These are phyloP conservation scores for Bugula neritina DNA, from an alignment of 2,888 invertebrate species.

Conservation along the genomic window DNA sequence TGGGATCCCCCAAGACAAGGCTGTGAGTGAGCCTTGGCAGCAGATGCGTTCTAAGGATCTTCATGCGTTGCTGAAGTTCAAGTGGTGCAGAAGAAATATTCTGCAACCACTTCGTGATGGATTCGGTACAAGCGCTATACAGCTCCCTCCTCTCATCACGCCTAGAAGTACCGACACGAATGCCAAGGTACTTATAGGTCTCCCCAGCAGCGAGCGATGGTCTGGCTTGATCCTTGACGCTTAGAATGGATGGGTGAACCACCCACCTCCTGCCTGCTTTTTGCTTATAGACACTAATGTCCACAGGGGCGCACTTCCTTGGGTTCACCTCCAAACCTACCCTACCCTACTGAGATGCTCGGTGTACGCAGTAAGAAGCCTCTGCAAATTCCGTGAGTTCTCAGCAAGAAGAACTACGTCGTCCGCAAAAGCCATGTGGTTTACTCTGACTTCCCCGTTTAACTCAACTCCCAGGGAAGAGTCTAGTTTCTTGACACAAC, in stretches of 20 bases:
- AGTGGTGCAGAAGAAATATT: neutral
- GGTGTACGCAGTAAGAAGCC: too few species aligned
- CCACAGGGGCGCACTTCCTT: neutral
- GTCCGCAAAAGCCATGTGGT: neutral
- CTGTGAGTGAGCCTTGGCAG: neutral
- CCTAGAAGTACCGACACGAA: neutral
- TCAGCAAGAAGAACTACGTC: constrained; percentile 14
- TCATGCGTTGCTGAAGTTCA: constrained; percentile 1
- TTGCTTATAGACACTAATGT: neutral
- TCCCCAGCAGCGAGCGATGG: neutral
- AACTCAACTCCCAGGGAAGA: neutral
- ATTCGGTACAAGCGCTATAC: neutral
- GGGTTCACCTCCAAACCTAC: too few species aligned
- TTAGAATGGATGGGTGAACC: neutral
- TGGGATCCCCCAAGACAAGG: neutral
- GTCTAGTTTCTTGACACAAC: neutral
- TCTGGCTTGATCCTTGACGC: neutral
- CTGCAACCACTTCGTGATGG: neutral
- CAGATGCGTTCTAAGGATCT: neutral
- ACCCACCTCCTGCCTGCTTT: neutral
- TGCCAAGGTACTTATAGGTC: neutral
- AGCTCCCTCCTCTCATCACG: neutral
- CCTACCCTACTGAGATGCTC: too few species aligned
- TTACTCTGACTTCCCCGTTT: neutral
- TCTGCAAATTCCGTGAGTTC: neutral